These are phyloP conservation scores for Gymnodraco acuticeps DNA, from an alignment of 2,797 vertebrate species.

Conservation along the genomic window DNA sequence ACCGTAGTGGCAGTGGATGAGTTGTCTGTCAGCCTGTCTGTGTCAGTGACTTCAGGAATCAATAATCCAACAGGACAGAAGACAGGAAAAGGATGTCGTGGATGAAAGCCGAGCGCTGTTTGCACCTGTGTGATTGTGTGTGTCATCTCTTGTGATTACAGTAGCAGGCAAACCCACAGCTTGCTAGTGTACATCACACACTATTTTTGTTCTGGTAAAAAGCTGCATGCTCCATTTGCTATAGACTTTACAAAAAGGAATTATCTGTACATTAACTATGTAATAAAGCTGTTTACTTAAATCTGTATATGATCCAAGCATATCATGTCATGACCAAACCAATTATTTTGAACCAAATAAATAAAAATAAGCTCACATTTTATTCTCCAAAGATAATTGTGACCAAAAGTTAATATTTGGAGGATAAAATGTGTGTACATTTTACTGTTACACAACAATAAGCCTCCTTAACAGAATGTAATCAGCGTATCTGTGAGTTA, in stretches of 20 bases:
- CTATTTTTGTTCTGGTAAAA: constrained; percentile 7
- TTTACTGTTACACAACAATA: background rate
- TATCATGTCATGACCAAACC: background rate
- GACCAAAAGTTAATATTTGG: background rate
- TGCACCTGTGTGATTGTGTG: constrained; percentile 16
- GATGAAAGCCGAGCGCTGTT: constrained; percentile 18
- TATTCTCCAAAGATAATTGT: background rate
- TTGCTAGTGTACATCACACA: constrained; percentile 12
- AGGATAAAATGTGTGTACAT: background rate
- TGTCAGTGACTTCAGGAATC: constrained; percentile 46
- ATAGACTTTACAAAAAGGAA: constrained; percentile 4
- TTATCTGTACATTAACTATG: background rate
- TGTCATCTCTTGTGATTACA: constrained; percentile 14
- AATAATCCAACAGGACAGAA: constrained; percentile 43
- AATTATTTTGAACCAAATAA: background rate
- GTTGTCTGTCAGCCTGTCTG: constrained; percentile 48
- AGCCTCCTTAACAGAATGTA: background rate
- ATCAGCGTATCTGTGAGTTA: background rate
- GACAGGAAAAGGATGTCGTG: constrained; percentile 31
- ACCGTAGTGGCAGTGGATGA: constrained; percentile 40
- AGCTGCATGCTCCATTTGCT: background rate
- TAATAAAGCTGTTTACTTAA: constrained; percentile 1
- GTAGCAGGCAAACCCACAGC: constrained; percentile 3
- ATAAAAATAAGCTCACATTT: background rate
- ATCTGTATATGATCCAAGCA: background rate